These are phyloP conservation scores for Apoda limacodes DNA, from an alignment of 2,888 invertebrate species.

Conservation along the genomic window DNA sequence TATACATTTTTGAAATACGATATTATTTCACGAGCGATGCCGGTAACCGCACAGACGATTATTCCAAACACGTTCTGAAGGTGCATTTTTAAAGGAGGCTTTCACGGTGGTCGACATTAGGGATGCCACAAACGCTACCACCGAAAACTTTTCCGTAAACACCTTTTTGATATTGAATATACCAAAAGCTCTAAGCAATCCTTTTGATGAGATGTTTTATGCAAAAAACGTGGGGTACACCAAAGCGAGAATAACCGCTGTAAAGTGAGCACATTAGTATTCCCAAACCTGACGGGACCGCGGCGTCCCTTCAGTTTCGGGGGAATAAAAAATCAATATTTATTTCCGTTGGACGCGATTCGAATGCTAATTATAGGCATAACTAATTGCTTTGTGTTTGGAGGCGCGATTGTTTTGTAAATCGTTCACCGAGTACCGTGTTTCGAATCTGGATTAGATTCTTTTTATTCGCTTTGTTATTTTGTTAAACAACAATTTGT, in stretches of 20 bases:
- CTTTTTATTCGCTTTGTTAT: too few species aligned
- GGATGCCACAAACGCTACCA: constrained; percentile 46
- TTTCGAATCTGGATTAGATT: too few species aligned
- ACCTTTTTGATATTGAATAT: constrained; percentile 71
- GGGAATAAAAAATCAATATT: constrained; percentile 70
- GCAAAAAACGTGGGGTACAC: constrained; percentile 66
- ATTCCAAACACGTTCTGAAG: constrained; percentile 61
- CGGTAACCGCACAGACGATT: too few species aligned
- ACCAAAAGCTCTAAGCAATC: constrained; percentile 63
- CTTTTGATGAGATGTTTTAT: constrained; percentile 71
- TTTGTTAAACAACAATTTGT: too few species aligned
- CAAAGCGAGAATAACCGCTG: constrained; percentile 65
- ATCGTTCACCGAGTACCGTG: too few species aligned
- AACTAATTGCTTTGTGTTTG: constrained; percentile 61
- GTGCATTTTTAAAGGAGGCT: constrained; percentile 66
- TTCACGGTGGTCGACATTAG: constrained; percentile 56
- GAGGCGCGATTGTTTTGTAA: constrained; percentile 38
- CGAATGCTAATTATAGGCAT: constrained; percentile 60
- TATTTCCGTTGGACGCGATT: constrained; percentile 58
- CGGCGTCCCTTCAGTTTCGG: constrained; percentile 50
- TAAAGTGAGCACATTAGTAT: constrained; percentile 69
- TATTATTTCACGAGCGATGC: too few species aligned
- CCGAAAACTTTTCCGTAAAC: constrained; percentile 55
- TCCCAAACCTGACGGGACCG: constrained; percentile 45
- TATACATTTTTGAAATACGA: too few species aligned